These are phyloP conservation scores for Scophthalmus maximus DNA, from an alignment of 2,113 vertebrate genomes.

Conservation along the genomic window DNA sequence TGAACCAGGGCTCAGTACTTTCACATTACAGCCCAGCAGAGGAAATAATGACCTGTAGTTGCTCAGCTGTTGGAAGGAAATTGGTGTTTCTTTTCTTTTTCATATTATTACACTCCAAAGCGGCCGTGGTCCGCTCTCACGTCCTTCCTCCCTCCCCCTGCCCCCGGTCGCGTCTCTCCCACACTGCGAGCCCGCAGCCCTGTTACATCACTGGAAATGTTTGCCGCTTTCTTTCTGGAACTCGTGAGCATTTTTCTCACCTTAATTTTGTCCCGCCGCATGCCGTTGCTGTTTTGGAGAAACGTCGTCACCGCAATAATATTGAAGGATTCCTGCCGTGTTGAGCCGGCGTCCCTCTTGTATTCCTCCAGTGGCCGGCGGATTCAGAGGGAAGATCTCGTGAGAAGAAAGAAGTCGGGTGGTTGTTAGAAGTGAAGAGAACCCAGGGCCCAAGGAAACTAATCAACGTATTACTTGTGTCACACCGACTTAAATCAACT, in stretches of 20 bases:
- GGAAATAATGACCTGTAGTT: slow-evolving; percentile 86
- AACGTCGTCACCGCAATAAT: slow-evolving; percentile 21
- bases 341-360: slow-evolving; percentile 37
- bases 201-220: slow-evolving; percentile 84
- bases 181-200: slow-evolving; percentile 72
- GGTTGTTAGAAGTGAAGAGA: slow-evolving; percentile 71
- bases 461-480: slow-evolving; percentile 81
- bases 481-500: slow-evolving; percentile 76
- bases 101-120: slow-evolving; percentile 82
- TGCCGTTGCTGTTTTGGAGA: slow-evolving; percentile 40
- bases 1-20: slow-evolving; percentile 61
- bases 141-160: slow-evolving; percentile 15
- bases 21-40: slow-evolving; percentile 70
- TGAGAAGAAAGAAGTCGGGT: slow-evolving; percentile 61
- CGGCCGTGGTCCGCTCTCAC: slow-evolving; percentile 32
- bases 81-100: slow-evolving; percentile 73
- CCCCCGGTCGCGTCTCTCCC: slow-evolving; percentile 81
- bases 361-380: slow-evolving; percentile 78
- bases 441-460: slow-evolving; percentile 72
- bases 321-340: neutral
- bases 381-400: slow-evolving; percentile 51
- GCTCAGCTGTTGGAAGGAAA: slow-evolving; percentile 86
- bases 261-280: slow-evolving; percentile 31
- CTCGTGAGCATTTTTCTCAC: slow-evolving; percentile 37
- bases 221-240: slow-evolving; percentile 34